phyloP scores from a whole-genome alignment of 2,797 vertebrate genomes.

The Pseudochromis fuscus region DNA sequence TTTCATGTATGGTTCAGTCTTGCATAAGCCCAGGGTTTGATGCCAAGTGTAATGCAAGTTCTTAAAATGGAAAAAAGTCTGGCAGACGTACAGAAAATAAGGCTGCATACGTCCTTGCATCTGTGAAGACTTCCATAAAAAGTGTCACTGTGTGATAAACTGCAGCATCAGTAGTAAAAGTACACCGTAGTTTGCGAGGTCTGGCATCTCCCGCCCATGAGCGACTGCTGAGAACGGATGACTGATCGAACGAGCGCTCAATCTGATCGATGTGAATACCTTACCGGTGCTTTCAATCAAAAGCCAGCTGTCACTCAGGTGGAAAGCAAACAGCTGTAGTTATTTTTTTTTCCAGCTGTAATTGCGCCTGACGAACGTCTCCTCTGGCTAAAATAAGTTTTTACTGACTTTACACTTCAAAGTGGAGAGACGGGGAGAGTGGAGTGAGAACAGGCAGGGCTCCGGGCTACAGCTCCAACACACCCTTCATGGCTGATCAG shows the following conservation, averaged over 20 bases:
- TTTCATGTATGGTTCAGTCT: not conserved
- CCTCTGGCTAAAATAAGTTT: slow-evolving; percentile 49
- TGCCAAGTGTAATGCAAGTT: not conserved
- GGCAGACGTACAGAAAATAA: not conserved
- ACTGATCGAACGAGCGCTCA: slow-evolving; percentile 30
- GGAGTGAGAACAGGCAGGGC: slow-evolving; percentile 53
- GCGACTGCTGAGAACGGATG: slow-evolving; percentile 34
- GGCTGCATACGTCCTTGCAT: slow-evolving; percentile 16
- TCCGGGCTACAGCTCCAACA: slow-evolving; percentile 45
- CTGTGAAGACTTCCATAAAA: slow-evolving; percentile 26
- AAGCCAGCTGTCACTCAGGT: slow-evolving; percentile 30
- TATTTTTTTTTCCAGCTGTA: slow-evolving; percentile 41
- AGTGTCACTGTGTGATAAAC: slow-evolving; percentile 24
- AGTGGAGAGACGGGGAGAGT: slow-evolving; percentile 43
- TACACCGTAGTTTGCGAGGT: slow-evolving; percentile 28
- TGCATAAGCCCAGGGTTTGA: not conserved
- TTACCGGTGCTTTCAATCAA: slow-evolving; percentile 17
- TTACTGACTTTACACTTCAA: slow-evolving; percentile 63
- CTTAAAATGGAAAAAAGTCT: slow-evolving; percentile 12
- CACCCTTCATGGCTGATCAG: slow-evolving; percentile 60
- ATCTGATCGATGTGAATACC: slow-evolving; percentile 36
- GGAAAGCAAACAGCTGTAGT: slow-evolving; percentile 39
- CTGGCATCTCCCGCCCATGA: slow-evolving; percentile 2
- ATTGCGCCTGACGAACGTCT: slow-evolving; percentile 42
- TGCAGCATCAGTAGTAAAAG: slow-evolving; percentile 26